Conservation (phyloP, 2,888 invertebrate genomes). For the Drosophila quasianomalipes region DNA sequence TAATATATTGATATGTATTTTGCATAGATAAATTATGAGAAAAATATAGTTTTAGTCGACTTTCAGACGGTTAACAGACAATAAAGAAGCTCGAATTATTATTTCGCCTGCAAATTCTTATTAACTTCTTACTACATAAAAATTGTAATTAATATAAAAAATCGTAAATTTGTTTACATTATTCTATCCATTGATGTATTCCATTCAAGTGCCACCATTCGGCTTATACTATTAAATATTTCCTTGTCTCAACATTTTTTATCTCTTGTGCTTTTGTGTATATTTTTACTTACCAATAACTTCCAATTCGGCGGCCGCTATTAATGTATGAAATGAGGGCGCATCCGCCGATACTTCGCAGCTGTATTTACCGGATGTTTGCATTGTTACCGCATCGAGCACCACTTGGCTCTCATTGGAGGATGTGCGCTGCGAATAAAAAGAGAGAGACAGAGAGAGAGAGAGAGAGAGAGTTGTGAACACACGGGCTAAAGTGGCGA, state of each 20-base stretch:
- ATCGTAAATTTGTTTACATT: not conserved
- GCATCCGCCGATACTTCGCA: constrained; percentile 86
- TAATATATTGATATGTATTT: not conserved
- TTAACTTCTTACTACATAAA: too few species aligned
- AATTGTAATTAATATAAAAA: too few species aligned
- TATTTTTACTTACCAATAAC: constrained; percentile 84
- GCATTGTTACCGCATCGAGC: constrained; percentile 82
- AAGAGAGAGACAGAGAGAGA: not conserved
- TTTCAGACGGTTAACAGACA: not conserved
- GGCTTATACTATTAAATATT: constrained; percentile 15
- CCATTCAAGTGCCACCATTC: not conserved
- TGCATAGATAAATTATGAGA: not conserved
- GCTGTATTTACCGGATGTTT: constrained; percentile 85
- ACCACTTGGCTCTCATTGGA: constrained; percentile 86
- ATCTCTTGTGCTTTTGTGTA: constrained; percentile 12
- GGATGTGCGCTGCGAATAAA: constrained; percentile 65
- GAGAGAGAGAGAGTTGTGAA: constrained; percentile 1
- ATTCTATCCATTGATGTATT: not conserved
- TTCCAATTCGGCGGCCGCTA: constrained; percentile 85
- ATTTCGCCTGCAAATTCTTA: not conserved
- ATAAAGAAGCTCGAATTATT: not conserved
- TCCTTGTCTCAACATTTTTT: constrained; percentile 13
- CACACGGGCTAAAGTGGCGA: constrained; percentile 5
- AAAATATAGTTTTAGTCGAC: not conserved
- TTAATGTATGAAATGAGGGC: constrained; percentile 85